Evolutionary conservation across 2,888 invertebrate species (phyloP).

Genomic region (Dicyrtoma fusca): DNA sequence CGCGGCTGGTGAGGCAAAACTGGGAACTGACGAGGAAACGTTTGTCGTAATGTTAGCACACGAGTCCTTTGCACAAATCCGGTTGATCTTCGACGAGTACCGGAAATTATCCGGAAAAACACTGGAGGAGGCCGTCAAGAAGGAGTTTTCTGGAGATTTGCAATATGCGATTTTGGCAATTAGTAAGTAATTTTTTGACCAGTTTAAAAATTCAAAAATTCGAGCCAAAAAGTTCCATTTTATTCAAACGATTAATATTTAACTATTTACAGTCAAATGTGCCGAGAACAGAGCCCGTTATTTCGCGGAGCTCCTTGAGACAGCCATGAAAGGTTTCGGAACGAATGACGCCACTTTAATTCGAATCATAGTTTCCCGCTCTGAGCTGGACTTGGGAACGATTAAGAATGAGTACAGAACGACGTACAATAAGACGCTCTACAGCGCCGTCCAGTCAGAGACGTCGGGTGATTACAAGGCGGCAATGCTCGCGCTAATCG

Average conservation of each 20-base stretch:
- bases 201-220: not conserved
- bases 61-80: conserved; percentile 73
- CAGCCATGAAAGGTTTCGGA: conserved; percentile 52
- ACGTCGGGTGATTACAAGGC: conserved; percentile 71
- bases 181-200: conserved; percentile 59
- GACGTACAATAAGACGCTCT: conserved; percentile 50
- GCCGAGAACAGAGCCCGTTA: conserved; percentile 43
- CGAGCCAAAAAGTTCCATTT: not conserved
- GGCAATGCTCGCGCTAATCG: conserved; percentile 67
- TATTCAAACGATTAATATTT: not conserved
- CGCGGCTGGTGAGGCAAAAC: conserved; percentile 66
- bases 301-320: conserved; percentile 51
- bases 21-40: conserved; percentile 74
- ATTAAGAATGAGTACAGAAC: conserved; percentile 52
- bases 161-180: conserved; percentile 72
- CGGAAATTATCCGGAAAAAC: conserved; percentile 73
- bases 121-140: conserved; percentile 73
- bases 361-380: conserved; percentile 53
- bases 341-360: conserved; percentile 48
- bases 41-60: conserved; percentile 71
- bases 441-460: conserved; percentile 63
- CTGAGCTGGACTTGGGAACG: conserved; percentile 52
- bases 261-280: conserved; percentile 44
- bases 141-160: conserved; percentile 66
- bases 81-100: conserved; percentile 73